Evolutionary conservation across 2,113 vertebrate genomes (phyloP).

Genomic region (Myotis lucifugus): DNA sequence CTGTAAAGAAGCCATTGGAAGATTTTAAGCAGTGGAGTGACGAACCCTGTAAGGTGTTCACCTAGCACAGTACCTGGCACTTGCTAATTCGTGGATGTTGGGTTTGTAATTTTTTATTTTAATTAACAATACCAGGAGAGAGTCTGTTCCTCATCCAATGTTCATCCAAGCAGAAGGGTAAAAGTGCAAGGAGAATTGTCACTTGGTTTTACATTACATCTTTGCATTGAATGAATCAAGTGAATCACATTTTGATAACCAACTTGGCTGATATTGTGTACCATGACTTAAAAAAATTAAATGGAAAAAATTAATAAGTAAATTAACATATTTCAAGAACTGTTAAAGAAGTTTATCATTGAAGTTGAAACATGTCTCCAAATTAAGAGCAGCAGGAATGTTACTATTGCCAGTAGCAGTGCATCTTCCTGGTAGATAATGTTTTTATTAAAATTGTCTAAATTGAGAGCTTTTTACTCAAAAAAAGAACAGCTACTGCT

Average conservation of each 20-base stretch:
- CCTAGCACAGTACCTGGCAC: not conserved
- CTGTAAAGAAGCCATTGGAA: not conserved
- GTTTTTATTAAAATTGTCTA: not conserved
- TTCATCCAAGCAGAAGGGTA: not conserved
- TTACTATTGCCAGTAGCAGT: not conserved
- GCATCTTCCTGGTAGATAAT: not conserved
- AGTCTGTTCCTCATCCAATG: too few relatives aligned
- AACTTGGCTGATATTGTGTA: not conserved
- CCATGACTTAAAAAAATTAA: not conserved
- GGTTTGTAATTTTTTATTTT: not conserved
- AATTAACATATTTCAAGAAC: not conserved
- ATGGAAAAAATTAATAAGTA: conserved; percentile 5
- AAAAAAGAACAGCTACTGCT: not conserved
- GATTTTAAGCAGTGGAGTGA: not conserved
- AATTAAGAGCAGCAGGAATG: not conserved
- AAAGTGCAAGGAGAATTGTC: not conserved
- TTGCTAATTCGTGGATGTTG: not conserved
- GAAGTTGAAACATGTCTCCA: not conserved
- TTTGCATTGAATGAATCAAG: not conserved
- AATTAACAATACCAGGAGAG: not conserved
- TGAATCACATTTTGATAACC: not conserved
- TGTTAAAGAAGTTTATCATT: conserved; percentile 1
- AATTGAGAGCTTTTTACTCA: not conserved
- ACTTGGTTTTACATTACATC: not conserved
- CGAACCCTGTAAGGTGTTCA: not conserved